Conservation (phyloP, 2,797 vertebrate species). For the Scolopax rusticola region DNA sequence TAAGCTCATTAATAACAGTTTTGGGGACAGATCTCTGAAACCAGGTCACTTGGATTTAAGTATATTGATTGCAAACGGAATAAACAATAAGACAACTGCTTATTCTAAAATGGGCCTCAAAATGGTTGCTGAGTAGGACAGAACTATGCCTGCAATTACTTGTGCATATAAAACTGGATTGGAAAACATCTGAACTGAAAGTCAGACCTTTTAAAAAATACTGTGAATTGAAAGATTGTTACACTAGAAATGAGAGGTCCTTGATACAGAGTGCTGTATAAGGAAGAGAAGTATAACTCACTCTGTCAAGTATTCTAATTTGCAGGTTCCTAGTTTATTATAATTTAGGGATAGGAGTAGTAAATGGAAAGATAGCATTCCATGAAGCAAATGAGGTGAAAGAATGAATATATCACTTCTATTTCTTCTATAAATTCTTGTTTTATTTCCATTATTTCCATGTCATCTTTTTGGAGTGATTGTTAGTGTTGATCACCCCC, state of each 20-base stretch:
- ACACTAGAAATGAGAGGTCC: neutral
- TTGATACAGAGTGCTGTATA: neutral
- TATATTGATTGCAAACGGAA: neutral
- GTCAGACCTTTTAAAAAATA: neutral
- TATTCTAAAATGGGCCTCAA: neutral
- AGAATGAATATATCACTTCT: conserved; percentile 7
- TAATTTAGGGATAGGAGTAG: neutral
- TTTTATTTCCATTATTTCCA: conserved; percentile 16
- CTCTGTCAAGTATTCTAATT: neutral
- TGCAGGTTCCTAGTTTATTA: neutral
- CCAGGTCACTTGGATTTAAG: neutral
- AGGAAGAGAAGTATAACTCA: neutral
- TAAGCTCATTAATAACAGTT: neutral
- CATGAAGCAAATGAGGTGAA: neutral
- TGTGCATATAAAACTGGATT: neutral
- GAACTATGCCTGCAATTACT: neutral
- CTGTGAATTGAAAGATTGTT: neutral
- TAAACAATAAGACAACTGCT: neutral
- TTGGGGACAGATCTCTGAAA: neutral
- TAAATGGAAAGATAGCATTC: neutral
- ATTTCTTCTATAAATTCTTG: neutral
- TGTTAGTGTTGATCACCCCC: neutral
- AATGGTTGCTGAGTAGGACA: neutral
- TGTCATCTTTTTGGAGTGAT: neutral
- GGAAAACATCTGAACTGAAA: neutral